A percentile compares a stretch with the other conserved stretches of the same genome.
Evolutionary conservation across 2,113 vertebrate species (phyloP).

Genomic region (Callopanchax toddi): DNA sequence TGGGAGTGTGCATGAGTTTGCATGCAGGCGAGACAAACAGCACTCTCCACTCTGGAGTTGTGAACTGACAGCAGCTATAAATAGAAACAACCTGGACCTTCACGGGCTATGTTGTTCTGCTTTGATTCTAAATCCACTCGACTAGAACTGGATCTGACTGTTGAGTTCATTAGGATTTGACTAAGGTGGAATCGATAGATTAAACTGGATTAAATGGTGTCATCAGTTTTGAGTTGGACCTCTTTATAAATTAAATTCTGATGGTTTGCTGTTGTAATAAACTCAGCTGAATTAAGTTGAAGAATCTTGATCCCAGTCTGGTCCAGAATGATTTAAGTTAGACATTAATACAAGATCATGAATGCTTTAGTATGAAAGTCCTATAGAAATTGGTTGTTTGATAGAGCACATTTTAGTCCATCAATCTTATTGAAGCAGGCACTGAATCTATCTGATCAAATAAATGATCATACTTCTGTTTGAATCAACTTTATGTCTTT

Average conservation of each 20-base stretch:
- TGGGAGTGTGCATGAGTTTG: conserved; percentile 17
- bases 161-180: not conserved
- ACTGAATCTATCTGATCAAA: too few relatives aligned
- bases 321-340: too few relatives aligned
- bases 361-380: too few relatives aligned
- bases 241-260: too few relatives aligned
- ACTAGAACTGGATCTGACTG: not conserved
- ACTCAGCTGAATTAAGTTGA: not conserved
- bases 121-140: not conserved
- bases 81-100: conserved; percentile 30
- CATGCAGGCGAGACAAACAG: conserved; percentile 21
- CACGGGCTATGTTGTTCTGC: conserved; percentile 13
- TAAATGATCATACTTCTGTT: too few relatives aligned
- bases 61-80: conserved; percentile 45
- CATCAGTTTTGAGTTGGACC: not conserved
- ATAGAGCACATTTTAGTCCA: too few relatives aligned
- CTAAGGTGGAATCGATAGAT: not conserved
- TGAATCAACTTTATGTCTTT: too few relatives aligned
- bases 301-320: too few relatives aligned
- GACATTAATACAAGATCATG: too few relatives aligned
- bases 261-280: not conserved
- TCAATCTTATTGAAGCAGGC: too few relatives aligned
- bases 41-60: conserved; percentile 13
- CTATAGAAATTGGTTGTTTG: too few relatives aligned
- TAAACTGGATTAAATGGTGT: not conserved